Percentiles rank a stretch among this genome's conserved stretches.
Evolutionary conservation across 1,140 invertebrate genomes (phyloP).

Genomic region (Sesamia nonagrioides): DNA sequence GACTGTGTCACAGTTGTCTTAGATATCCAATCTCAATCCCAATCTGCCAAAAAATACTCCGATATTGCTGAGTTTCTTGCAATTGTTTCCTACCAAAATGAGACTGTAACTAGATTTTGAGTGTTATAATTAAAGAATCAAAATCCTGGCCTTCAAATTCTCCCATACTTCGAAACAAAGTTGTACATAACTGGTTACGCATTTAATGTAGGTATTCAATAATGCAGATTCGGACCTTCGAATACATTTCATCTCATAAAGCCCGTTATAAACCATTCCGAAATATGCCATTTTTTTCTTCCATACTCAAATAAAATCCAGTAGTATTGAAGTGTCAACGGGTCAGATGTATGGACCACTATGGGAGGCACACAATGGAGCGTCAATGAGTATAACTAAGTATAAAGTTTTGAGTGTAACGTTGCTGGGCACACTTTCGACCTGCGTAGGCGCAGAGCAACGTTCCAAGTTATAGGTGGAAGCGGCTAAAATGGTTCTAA

Average conservation of each 20-base stretch:
- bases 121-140: too few species aligned
- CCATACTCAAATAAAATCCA: constrained; percentile 16
- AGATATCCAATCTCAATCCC: too few species aligned
- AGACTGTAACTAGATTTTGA: too few species aligned
- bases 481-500: neutral
- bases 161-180: too few species aligned
- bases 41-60: too few species aligned
- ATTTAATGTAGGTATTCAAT: too few species aligned
- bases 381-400: constrained; percentile 42
- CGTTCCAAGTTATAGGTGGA: neutral
- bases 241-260: neutral
- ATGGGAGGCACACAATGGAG: constrained; percentile 39
- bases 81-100: too few species aligned
- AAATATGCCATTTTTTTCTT: constrained; percentile 3
- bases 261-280: neutral
- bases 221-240: too few species aligned
- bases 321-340: constrained; percentile 45
- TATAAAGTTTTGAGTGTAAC: constrained; percentile 40
- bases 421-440: constrained; percentile 54
- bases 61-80: too few species aligned
- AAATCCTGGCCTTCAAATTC: too few species aligned
- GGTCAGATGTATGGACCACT: constrained; percentile 33
- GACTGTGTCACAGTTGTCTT: too few species aligned
- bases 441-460: constrained; percentile 57
- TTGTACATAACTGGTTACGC: too few species aligned